These are phyloP conservation scores for Aurelia sp. DNA, from an alignment of 30 jellyfish, hydroid and myxozoan species.

Conservation along the genomic window DNA sequence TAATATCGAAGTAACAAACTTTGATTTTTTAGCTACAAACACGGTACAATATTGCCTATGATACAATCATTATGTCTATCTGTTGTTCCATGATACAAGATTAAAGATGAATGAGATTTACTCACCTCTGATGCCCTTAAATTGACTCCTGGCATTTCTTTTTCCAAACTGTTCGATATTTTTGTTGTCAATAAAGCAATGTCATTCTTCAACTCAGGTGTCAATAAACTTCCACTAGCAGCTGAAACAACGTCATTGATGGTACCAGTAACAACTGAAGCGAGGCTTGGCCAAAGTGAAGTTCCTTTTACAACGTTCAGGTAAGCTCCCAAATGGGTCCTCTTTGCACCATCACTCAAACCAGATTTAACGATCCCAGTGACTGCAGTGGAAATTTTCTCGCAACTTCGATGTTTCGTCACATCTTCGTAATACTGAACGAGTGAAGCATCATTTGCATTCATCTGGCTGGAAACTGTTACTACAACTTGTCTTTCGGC, in stretches of 20 bases:
- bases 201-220: slow-evolving; percentile 1
- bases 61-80: no score
- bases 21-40: no score
- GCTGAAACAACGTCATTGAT: slow-evolving; percentile 2
- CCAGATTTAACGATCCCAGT: slow-evolving; percentile 25
- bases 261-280: slow-evolving; percentile 18
- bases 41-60: no score
- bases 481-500: slow-evolving; percentile 12
- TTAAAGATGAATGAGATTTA: background rate
- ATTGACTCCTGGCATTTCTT: background rate
- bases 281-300: slow-evolving; percentile 2
- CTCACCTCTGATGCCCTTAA: background rate
- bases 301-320: slow-evolving; percentile 9
- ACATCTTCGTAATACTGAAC: background rate
- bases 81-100: no score
- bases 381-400: slow-evolving; percentile 24
- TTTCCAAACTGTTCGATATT: background rate
- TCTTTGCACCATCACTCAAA: slow-evolving; percentile 16
- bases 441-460: slow-evolving; percentile 1
- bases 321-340: slow-evolving; percentile 10
- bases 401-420: background rate
- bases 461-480: slow-evolving; percentile 4
- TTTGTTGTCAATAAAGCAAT: slow-evolving; percentile 4
- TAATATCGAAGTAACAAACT: no score
- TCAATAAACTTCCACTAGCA: slow-evolving; percentile 5